Percentiles rank a stretch among this genome's conserved stretches.
Evolutionary conservation across 2,113 vertebrate species (phyloP).

Genomic region (Pogona vitticeps): DNA sequence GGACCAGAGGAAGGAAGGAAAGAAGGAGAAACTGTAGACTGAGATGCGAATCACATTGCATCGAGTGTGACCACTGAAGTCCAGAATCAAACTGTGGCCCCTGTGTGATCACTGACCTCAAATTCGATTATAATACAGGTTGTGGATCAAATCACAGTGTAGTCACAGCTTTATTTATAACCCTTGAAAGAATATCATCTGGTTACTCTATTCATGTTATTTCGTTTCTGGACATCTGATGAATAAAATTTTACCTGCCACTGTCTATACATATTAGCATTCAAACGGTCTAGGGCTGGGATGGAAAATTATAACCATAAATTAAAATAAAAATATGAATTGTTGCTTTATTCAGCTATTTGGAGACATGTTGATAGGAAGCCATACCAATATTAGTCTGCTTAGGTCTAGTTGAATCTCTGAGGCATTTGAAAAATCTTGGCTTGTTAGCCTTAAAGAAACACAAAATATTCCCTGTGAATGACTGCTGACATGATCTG

Average conservation of each 20-base stretch:
- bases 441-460: neutral
- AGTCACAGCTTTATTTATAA: no score
- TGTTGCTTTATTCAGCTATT: neutral
- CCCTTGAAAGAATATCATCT: no score
- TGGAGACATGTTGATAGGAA: constrained; percentile 1
- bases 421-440: neutral
- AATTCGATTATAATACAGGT: no score
- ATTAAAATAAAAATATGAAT: constrained; percentile 19
- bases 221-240: no score
- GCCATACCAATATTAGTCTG: neutral
- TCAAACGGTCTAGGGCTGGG: constrained; percentile 21
- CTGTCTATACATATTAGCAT: constrained; percentile 28
- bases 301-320: neutral
- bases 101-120: no score
- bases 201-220: no score
- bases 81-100: no score
- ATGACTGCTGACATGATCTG: neutral
- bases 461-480: neutral
- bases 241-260: constrained; percentile 30
- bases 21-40: no score
- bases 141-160: no score
- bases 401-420: neutral
- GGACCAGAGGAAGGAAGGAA: no score
- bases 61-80: no score
- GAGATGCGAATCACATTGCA: no score